Evolutionary conservation across 2,888 invertebrate genomes (phyloP).

Genomic region (Plebejus melissa): DNA sequence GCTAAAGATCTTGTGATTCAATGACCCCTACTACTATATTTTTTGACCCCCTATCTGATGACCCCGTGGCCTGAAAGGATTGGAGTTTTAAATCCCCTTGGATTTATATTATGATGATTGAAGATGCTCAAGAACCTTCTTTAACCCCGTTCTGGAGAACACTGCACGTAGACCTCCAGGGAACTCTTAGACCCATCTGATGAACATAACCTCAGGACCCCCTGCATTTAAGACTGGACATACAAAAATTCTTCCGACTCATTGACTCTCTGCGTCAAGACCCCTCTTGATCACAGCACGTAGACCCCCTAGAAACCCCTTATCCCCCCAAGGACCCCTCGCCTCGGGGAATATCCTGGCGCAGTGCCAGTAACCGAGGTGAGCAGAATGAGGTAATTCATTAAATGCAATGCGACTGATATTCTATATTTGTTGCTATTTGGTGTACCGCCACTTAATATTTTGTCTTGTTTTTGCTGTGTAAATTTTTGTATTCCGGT

Average conservation of each 20-base stretch:
- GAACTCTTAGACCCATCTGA: no score
- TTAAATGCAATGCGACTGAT: constrained; percentile 23
- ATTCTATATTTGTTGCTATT: constrained; percentile 16
- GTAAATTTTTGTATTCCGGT: not conserved
- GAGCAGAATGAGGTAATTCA: constrained; percentile 26
- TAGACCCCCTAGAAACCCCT: not conserved
- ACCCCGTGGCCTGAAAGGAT: no score
- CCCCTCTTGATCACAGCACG: not conserved
- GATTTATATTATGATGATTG: no score
- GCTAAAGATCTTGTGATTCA: no score
- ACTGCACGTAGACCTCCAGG: no score
- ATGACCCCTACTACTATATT: no score
- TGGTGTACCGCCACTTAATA: constrained; percentile 4
- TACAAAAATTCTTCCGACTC: not conserved
- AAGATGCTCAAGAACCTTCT: no score
- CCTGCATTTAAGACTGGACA: not conserved
- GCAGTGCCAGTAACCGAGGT: constrained; percentile 11
- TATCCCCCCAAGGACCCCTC: not conserved
- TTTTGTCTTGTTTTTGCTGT: constrained; percentile 1
- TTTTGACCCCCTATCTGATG: no score
- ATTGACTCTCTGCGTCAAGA: not conserved
- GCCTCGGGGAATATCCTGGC: not conserved
- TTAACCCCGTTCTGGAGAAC: no score
- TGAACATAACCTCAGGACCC: not conserved
- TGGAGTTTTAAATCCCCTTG: no score